A percentile compares a stretch with the other conserved stretches of the same genome.
Conservation (phyloP, 2,797 vertebrate species). For the Cetoscarus ocellatus region DNA sequence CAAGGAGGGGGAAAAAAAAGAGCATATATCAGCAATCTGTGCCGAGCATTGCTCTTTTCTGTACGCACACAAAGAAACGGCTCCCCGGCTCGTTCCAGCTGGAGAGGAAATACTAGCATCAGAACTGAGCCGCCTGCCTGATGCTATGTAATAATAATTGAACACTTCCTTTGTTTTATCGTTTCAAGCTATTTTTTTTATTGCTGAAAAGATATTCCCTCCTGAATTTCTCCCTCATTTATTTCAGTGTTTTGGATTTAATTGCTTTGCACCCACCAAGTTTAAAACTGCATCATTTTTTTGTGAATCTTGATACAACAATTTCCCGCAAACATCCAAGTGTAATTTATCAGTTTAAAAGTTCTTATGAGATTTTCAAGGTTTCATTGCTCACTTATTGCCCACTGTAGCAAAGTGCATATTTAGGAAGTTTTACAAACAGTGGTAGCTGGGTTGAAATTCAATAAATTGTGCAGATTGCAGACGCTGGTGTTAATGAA, state of each 20-base stretch:
- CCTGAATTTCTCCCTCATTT: not conserved
- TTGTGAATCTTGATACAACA: not conserved
- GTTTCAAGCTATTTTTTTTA: conserved; percentile 1
- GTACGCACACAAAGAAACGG: conserved; percentile 75
- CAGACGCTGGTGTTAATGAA: conserved; percentile 46
- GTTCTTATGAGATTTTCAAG: conserved; percentile 26
- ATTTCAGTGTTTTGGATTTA: not conserved
- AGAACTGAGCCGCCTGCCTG: conserved; percentile 38
- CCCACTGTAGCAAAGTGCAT: not conserved
- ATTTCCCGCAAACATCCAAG: not conserved
- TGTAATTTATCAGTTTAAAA: not conserved
- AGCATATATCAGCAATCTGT: conserved; percentile 87
- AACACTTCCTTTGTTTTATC: conserved; percentile 8
- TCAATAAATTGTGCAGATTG: conserved; percentile 28
- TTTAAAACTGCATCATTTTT: not conserved
- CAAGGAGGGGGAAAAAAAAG: conserved; percentile 78
- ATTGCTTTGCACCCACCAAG: not conserved
- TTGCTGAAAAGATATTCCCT: not conserved
- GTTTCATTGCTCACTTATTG: conserved; percentile 4
- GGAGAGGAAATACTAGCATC: conserved; percentile 42
- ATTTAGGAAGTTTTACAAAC: conserved; percentile 20
- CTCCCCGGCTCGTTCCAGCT: conserved; percentile 56
- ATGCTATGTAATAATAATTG: conserved; percentile 29
- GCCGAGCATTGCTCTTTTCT: conserved; percentile 79
- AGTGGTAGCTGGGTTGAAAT: conserved; percentile 15